A percentile compares a stretch with the other conserved stretches of the same genome.
phyloP scores from a whole-genome alignment of 2,888 invertebrate species.

The Dicranocentrus wangi region DNA sequence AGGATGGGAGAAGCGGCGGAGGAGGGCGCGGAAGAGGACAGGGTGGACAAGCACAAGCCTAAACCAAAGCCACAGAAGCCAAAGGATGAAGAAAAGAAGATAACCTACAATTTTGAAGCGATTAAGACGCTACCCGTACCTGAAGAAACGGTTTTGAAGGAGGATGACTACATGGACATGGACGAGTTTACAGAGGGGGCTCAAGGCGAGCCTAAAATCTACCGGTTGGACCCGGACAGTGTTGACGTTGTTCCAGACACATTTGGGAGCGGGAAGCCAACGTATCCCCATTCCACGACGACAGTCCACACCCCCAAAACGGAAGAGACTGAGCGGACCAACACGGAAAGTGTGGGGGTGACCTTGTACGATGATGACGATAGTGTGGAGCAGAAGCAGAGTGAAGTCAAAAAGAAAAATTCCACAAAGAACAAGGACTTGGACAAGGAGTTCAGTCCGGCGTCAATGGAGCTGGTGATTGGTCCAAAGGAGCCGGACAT shows the following conservation, averaged over 20 bases:
- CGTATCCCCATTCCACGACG: slow-evolving; percentile 1
- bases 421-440: slow-evolving; percentile 24
- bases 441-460: slow-evolving; percentile 45
- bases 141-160: slow-evolving; percentile 44
- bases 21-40: slow-evolving; percentile 18
- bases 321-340: slow-evolving; percentile 31
- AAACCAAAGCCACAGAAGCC: neutral
- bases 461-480: slow-evolving; percentile 46
- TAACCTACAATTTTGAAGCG: slow-evolving; percentile 44
- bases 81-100: slow-evolving; percentile 11
- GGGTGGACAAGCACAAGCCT: neutral
- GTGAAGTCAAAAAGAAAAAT: slow-evolving; percentile 27
- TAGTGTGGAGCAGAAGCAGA: slow-evolving; percentile 42
- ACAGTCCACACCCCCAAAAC: neutral
- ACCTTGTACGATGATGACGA: slow-evolving; percentile 20
- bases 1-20: slow-evolving; percentile 43
- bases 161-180: slow-evolving; percentile 62
- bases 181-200: slow-evolving; percentile 57
- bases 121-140: slow-evolving; percentile 48
- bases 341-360: slow-evolving; percentile 3
- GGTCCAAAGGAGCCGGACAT: slow-evolving; percentile 56
- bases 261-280: slow-evolving; percentile 36
- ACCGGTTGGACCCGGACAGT: slow-evolving; percentile 68
- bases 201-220: slow-evolving; percentile 63
- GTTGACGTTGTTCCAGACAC: slow-evolving; percentile 70